phyloP scores from a whole-genome alignment of 2,797 vertebrate genomes.

The Clamator glandarius region DNA sequence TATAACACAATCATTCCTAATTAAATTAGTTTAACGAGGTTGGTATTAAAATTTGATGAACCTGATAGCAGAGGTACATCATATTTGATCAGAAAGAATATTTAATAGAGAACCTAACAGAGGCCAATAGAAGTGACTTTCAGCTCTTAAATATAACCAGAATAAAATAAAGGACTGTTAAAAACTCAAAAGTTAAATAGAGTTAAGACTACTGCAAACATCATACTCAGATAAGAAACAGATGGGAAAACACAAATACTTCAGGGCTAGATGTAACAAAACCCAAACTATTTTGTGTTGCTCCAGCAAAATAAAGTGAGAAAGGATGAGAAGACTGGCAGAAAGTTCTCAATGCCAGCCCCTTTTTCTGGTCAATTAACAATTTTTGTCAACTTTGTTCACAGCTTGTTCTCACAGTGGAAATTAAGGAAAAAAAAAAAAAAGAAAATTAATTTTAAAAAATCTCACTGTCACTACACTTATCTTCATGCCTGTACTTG shows the following conservation, averaged over 20 bases:
- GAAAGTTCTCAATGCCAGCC: not conserved
- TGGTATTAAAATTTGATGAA: not conserved
- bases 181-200: not conserved
- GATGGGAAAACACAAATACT: not conserved
- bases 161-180: not conserved
- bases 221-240: not conserved
- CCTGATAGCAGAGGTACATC: not conserved
- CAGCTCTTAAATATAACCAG: not conserved
- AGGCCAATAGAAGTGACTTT: not conserved
- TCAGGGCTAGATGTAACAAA: not conserved
- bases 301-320: not conserved
- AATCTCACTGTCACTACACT: not conserved
- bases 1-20: not conserved
- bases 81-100: not conserved
- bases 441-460: not conserved
- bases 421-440: not conserved
- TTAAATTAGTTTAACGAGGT: not conserved
- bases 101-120: not conserved
- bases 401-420: not conserved
- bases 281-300: not conserved
- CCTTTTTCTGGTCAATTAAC: not conserved
- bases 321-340: not conserved
- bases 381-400: not conserved
- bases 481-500: not conserved
- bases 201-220: not conserved